Conservation (phyloP, 2,888 invertebrate genomes). For the Mechanitis messenoides region DNA sequence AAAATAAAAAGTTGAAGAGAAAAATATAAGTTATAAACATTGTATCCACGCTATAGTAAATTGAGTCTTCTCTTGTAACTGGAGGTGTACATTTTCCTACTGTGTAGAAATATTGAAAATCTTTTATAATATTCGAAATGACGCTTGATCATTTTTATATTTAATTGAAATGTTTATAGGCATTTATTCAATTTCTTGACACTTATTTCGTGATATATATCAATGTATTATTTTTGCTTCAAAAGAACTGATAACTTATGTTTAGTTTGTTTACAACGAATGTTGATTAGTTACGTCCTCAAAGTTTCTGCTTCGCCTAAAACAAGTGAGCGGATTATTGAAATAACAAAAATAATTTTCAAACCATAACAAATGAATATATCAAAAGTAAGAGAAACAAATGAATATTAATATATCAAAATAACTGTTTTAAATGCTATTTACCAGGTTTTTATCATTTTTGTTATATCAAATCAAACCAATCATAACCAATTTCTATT, state of each 20-base stretch:
- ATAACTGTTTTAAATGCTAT: too few species aligned
- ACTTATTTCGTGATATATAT: not conserved
- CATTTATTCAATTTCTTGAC: slow-evolving; percentile 2
- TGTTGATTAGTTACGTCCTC: not conserved
- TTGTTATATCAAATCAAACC: not conserved
- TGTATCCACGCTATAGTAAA: not conserved
- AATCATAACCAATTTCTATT: not conserved
- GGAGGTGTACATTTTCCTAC: slow-evolving; percentile 15
- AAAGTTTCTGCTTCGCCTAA: not conserved
- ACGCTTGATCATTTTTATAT: not conserved
- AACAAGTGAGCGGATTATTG: not conserved
- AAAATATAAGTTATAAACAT: not conserved
- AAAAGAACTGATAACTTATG: not conserved
- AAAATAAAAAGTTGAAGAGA: not conserved
- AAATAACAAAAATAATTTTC: not conserved
- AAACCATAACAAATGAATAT: too few species aligned
- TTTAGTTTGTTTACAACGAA: slow-evolving; percentile 6
- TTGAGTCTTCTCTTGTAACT: not conserved
- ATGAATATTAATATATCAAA: too few species aligned
- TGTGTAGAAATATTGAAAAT: slow-evolving; percentile 18
- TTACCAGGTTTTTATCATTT: too few species aligned
- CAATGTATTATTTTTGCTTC: not conserved
- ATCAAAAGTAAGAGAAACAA: too few species aligned
- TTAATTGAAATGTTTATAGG: not conserved
- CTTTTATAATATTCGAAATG: slow-evolving; percentile 7